Evolutionary conservation across 2,113 vertebrate species (phyloP), one percentile per base, ranked within the genome.

Genomic region (Colistium nudipinnis): DNA sequence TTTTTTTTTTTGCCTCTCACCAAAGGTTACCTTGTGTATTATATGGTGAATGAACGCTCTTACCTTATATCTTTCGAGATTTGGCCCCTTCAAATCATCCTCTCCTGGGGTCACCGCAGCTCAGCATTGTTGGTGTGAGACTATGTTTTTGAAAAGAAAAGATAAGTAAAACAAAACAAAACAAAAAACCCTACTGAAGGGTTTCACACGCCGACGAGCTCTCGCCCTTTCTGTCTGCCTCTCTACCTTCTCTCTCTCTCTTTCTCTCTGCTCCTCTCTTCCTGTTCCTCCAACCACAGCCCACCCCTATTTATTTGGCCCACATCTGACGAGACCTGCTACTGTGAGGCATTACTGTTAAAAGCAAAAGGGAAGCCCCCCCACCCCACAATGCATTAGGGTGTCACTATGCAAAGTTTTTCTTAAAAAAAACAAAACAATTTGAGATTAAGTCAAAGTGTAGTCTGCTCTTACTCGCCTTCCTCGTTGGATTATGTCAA

Each of bases 261-360:
- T 64, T 49, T 72, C 69, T 55, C 71, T 67, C 64, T 39, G 62
- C 76, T 78, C 68, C 61, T 80, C 76, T 84, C 89, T 92, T 84
- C 84, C 88, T 90, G 86, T 93, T 93, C 89, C 89, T 92, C 87
- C 89, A 84, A 74, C 83, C 75, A 80, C 79, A 88, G 74, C 85
- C 92, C 90, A 88, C 90, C 87, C 88, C 80, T 89, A 75, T 80
- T 87, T 73, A 76, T 65, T 62, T 78, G 35, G 51, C 82, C 84
- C 66, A 66, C 65, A 84, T 84, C 53, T 79, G 59, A 72, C 57
- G 43, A 62, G 64, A 65, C 49, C 38, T 55, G 24, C 45, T 65
- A 43, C 38, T 56, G 57, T 44, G 43, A 78, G 55, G 54, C 31
- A 62, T 36, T 13, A n/a, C 56, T 31, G 36, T 45, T 7, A 44